These are phyloP conservation scores for Argopecten irradians DNA, from an alignment of 1,140 invertebrate genomes.

Conservation along the genomic window DNA sequence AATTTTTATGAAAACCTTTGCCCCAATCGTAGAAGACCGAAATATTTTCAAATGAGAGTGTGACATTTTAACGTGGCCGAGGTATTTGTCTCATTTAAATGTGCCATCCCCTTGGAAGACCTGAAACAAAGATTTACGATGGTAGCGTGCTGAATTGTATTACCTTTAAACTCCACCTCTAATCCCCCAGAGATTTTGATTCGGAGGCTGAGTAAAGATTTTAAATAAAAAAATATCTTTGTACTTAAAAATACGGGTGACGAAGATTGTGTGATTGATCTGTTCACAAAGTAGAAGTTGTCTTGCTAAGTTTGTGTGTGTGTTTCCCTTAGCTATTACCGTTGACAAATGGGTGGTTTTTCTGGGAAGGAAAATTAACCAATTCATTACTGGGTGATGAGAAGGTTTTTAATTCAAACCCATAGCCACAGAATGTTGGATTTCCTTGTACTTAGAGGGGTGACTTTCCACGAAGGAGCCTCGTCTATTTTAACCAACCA, in stretches of 20 bases:
- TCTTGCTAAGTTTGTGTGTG: not conserved
- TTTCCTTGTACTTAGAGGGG: not conserved
- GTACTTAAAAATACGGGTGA: slow-evolving; percentile 17
- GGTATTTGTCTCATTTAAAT: slow-evolving; percentile 23
- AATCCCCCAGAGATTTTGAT: not conserved
- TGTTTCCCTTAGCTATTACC: not conserved
- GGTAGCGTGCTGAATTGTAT: not conserved
- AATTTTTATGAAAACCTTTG: slow-evolving; percentile 23
- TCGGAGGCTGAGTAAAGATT: not conserved
- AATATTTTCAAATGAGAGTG: slow-evolving; percentile 18
- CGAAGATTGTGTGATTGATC: not conserved
- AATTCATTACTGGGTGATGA: not conserved
- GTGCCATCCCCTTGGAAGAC: not conserved
- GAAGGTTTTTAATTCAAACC: slow-evolving; percentile 6
- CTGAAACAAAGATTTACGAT: not conserved
- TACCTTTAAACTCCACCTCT: not conserved
- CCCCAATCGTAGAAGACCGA: not conserved
- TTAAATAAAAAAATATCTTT: not conserved
- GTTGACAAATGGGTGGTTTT: not conserved
- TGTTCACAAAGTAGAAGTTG: not conserved
- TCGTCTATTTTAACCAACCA: not conserved
- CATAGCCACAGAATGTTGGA: not conserved
- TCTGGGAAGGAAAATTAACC: not conserved
- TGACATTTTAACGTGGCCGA: slow-evolving; percentile 1
- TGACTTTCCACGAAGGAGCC: not conserved